phyloP scores from a whole-genome alignment of 2,113 vertebrate genomes.

The chimpanzee (Pan troglodytes) region NHGRI_mPanTro3-v2.1_pri NC_072398.2:179059001-179059500 shows the following conservation, averaged over 20 bases:
- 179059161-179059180: not conserved
- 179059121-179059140: not conserved
- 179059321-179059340: no score
- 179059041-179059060: not conserved
- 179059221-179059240: not conserved
- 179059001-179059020: no score
- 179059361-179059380: no score
- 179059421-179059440: no score
- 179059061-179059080: not conserved
- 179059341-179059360: no score
- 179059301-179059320: no score
- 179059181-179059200: not conserved
- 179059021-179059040: no score
- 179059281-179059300: no score
- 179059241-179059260: not conserved
- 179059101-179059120: not conserved
- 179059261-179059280: not conserved
- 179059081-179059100: not conserved
- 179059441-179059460: not conserved
- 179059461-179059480: not conserved
- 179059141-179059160: not conserved
- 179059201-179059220: conserved; percentile 39
- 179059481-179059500: not conserved
- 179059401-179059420: no score
- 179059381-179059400: no score